These are phyloP conservation scores for Orcinus orca DNA, from an alignment of 2,113 vertebrate genomes.

Conservation along the genomic window DNA sequence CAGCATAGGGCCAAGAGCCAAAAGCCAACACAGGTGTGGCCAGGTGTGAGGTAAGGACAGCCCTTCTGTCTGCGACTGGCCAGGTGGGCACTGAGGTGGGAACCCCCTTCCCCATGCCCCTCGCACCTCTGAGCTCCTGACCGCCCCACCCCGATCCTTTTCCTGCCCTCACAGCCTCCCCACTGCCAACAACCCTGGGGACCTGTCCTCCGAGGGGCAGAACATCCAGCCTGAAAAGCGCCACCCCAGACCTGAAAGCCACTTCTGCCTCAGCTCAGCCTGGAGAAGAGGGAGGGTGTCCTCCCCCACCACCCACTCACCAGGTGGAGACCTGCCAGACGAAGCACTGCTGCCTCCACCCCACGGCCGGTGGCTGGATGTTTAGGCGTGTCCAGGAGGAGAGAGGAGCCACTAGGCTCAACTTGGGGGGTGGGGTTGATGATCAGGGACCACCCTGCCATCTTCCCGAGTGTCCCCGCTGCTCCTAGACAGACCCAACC, in stretches of 20 bases:
- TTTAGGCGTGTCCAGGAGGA: not conserved
- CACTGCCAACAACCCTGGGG: too few species aligned
- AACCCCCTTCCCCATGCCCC: too few species aligned
- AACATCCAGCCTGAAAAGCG: not conserved
- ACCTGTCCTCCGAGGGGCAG: not conserved
- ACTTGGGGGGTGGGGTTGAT: fast-evolving
- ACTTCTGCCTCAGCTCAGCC: not conserved
- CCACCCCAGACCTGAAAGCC: not conserved
- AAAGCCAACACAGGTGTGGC: not conserved
- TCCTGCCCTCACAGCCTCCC: not conserved
- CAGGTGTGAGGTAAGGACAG: not conserved
- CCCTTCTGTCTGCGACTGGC: not conserved
- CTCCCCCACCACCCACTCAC: not conserved
- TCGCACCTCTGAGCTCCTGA: not conserved
- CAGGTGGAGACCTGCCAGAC: not conserved
- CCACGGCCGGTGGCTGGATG: not conserved
- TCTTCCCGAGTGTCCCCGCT: not conserved
- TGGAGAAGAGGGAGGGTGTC: not conserved
- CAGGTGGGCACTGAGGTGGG: not conserved
- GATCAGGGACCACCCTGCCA: not conserved
- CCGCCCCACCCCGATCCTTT: not conserved
- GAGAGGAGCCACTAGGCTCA: not conserved
- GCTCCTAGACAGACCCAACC: not conserved
- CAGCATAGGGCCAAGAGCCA: not conserved
- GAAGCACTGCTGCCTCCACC: not conserved